Evolutionary conservation across 2,888 invertebrate species (phyloP), one percentile per base, ranked within the genome.

Genomic region (Phragmatobia fuliginosa): DNA sequence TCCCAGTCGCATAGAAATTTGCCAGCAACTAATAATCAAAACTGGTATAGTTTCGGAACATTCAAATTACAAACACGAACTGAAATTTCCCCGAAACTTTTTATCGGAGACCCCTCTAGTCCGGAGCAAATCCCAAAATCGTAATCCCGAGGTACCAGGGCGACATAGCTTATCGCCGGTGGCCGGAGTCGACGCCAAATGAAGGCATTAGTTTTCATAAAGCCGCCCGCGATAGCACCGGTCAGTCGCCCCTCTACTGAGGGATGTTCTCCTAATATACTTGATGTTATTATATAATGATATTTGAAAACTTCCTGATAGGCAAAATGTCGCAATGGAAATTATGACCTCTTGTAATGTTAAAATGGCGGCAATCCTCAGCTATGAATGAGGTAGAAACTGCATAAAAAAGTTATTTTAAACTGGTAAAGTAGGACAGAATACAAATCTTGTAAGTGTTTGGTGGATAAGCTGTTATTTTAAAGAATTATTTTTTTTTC

Each of bases 141-240:
- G 90, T 94, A 94, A 94, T 93, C 92, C 93, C 89, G 86, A 81
- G 89, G 88, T 89, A 92, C 92, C 90, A 91, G 92, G 91, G 90
- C 88, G 92, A 91, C 93, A 90, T 90, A 88, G 93, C 94, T 94
- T 94, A 94, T 94, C 93, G 91, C 87, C 83, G 82, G 89, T 88
- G 86, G 86, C 87, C 90, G 90, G 87, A 88, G 89, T 84, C 83
- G 87, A 88, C 89, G 91, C 91, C 92, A 93, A 94, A 94, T 94
- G 93, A 94, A 94, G 92, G 94, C 94, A 94, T 94, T 94, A 93
- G 94, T 94, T 94, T 94, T 93, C 94, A 94, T 94, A 94, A 94
- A 93, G 91, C 93, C 90, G 83, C 83, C 84, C 89, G 87, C 89
- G 92, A 91, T 92, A 91, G 91, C 91, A 90, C 86, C 88, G 90